Evolutionary conservation across 2,888 invertebrate genomes (phyloP).

Genomic region (Xestoiulus laeticollis): DNA sequence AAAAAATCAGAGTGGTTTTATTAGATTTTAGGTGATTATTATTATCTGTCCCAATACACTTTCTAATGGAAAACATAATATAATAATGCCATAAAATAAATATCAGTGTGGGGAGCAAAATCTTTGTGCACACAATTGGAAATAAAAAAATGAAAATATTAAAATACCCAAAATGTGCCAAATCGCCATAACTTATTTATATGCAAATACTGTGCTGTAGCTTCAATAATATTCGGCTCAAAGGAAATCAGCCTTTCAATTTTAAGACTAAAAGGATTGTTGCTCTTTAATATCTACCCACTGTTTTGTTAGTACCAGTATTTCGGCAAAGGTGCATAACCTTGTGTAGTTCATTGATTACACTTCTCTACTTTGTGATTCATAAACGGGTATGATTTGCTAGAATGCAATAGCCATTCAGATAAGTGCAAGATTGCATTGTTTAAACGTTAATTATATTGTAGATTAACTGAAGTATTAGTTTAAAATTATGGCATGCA

Average conservation of each 20-base stretch:
- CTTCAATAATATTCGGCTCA: background rate
- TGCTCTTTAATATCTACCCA: background rate
- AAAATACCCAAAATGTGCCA: no score
- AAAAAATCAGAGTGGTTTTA: background rate
- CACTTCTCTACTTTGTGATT: slow-evolving; percentile 30
- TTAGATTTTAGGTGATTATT: no score
- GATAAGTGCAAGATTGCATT: background rate
- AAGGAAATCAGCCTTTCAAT: background rate
- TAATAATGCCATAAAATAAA: no score
- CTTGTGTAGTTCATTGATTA: background rate
- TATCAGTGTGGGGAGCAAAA: no score
- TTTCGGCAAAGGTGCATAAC: background rate
- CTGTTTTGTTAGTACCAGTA: background rate
- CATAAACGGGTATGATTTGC: background rate
- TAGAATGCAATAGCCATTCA: background rate
- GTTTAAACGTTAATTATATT: background rate
- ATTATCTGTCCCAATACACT: no score
- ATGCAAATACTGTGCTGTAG: no score
- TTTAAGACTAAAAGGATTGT: background rate
- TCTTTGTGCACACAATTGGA: no score
- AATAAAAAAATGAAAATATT: no score
- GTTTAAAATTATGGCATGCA: no score
- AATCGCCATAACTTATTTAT: no score
- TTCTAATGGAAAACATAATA: no score
- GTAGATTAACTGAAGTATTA: no score